Evolutionary conservation across 2,888 invertebrate species (phyloP), one percentile per base, ranked within the genome.

Genomic region (Megastigmus dorsalis): DNA sequence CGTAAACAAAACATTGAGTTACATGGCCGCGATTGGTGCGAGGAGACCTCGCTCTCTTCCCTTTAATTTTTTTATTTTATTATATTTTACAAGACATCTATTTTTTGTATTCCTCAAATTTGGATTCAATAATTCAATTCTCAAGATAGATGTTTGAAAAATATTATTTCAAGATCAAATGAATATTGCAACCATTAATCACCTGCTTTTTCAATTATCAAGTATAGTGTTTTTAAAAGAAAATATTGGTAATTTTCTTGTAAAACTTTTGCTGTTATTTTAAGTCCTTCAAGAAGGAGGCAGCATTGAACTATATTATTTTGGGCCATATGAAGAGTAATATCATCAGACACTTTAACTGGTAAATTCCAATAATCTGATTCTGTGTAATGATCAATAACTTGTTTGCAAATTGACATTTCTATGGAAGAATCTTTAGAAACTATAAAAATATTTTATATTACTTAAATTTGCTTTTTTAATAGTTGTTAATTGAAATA

Each of bases 181-280:
- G 13, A 45, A 3, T 30, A 63, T 33, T 33, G 10, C 7, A 54
- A 48, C 20, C 10, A 48, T 20, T n/a, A 15, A 62, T 75, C 86
- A 93, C 94, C 94, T 70, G 94, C 92, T 88, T 93, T 91, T 84
- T 95, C 93, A 60, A 95, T 86, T 26, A 95, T 87, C 62, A 92
- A 87, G 79, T 94, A 94, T 45, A 95, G 88, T 15, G 92, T 91
- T 81, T 91, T 91, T 69, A 94, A 86, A 75, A 95, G 84, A 83
- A 91, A 92, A 1, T 89, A 89, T 77, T 92, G 90, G 84, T 91
- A 94, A 0, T 89, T 81, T 0, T 85, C 81, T 63, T 88, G 86
- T 26, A 94, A 86, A 13, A 89, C 86, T 4, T 81, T 73, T 0
- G 95, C 93, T 76, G 93, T 89, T 80, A 90, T 86, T 0, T 93